These are phyloP conservation scores for Manduca sexta DNA, from an alignment of 1,140 invertebrate genomes.

Conservation along the genomic window DNA sequence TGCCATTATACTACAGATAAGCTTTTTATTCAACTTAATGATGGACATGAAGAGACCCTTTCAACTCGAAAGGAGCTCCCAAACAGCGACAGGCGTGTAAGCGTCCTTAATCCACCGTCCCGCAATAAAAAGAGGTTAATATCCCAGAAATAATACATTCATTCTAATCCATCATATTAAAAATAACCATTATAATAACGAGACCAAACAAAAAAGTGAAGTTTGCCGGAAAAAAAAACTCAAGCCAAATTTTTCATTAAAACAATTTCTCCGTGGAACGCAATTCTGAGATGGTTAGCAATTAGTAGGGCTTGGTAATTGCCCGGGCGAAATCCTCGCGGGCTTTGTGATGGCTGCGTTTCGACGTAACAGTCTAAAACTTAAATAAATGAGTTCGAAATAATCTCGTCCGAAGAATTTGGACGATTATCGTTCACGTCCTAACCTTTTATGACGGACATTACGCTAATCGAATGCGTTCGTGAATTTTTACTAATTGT, in stretches of 20 bases:
- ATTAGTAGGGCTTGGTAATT: constrained; percentile 21
- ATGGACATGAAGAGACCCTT: no score
- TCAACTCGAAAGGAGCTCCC: no score
- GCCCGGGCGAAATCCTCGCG: constrained; percentile 18
- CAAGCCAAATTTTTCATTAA: constrained; percentile 19
- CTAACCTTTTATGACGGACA: not conserved
- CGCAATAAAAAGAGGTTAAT: no score
- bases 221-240: constrained; percentile 3
- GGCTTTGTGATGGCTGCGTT: constrained; percentile 2
- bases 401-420: constrained; percentile 18
- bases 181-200: constrained; percentile 13
- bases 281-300: constrained; percentile 21
- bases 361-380: constrained; percentile 9
- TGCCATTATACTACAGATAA: no score
- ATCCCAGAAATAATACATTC: no score
- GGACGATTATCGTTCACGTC: constrained; percentile 12
- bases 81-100: no score
- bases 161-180: not conserved
- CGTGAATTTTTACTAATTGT: no score
- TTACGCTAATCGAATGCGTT: no score
- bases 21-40: no score
- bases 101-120: no score
- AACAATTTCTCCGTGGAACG: constrained; percentile 19
- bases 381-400: constrained; percentile 19
- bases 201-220: constrained; percentile 14